Evolutionary conservation across 92 coral and sea anemone species (phyloP), one percentile per base, ranked within the genome.

Genomic region (Desmophyllum pertusum): DNA sequence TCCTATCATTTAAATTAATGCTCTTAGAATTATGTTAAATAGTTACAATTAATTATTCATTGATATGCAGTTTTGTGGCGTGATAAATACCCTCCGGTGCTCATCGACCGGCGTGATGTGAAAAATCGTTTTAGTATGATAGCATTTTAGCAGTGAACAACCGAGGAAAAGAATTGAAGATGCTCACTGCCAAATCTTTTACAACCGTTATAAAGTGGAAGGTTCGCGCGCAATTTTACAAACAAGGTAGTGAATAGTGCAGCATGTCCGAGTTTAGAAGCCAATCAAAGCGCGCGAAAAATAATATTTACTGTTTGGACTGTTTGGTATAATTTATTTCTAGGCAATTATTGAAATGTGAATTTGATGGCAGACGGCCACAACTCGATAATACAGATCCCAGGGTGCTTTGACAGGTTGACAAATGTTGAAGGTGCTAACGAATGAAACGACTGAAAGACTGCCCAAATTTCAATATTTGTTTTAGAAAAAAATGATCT

Each of bases 351-450:
- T 38, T 67, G 45, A 33, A 67, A 67, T 36, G 73, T 19, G 42
- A 67, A 67, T 67, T 67, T 67, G 45, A 67, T 21, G n/a, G 19
- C 73, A 67, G 5, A 36, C 17, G 73, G 73, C 73, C 73, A 17
- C 73, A 37, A 37, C 73, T 67, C 13, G 73, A 67, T 67, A 19
- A 36, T 35, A 18, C 72, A 37, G 42, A 18, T 67, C 40, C 73
- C 11, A 43, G 23, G 73, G 73, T 67, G 73, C 45, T 17, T 30
- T 67, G 73, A 67, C 73, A 35, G 45, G 25, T 37, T 35, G 73
- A 67, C 36, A 67, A 37, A 67, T 37, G 73, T 6, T 67, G 73
- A 67, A 67, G 33, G 73, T 33, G 42, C 73, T 67, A 67, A 67
- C 73, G 13, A 35, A 67, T 35, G 45, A 67, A n/a, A 18, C 11